Percentiles rank a stretch among this genome's conserved stretches.
Conservation (phyloP, 2,113 vertebrate genomes). For the Pterocles orientalis region DNA sequence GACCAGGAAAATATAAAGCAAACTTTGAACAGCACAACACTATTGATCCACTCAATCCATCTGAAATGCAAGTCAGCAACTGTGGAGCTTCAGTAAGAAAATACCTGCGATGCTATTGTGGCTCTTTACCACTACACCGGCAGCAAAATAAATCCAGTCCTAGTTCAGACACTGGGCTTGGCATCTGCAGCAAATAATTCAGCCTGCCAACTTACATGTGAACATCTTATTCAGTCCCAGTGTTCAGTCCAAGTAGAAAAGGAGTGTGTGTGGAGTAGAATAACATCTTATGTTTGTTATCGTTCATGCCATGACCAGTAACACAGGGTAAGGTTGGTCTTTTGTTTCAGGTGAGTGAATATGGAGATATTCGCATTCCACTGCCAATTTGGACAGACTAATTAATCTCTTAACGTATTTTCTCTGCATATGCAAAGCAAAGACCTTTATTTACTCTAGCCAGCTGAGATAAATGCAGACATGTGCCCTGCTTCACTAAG, state of each 20-base stretch:
- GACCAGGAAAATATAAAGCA: neutral
- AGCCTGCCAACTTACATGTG: neutral
- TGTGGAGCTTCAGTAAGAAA: neutral
- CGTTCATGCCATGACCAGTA: neutral
- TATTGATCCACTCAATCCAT: neutral
- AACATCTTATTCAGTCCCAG: neutral
- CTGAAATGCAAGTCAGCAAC: neutral
- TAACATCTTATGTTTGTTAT: neutral
- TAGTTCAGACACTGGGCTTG: neutral
- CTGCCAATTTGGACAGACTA: neutral
- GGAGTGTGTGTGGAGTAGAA: neutral
- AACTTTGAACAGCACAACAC: neutral
- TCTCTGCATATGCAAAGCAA: neutral
- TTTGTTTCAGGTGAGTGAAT: neutral
- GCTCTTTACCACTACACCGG: neutral
- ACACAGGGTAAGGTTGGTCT: neutral
- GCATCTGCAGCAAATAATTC: neutral
- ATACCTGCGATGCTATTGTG: neutral
- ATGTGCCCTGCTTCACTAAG: neutral
- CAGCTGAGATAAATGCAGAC: neutral
- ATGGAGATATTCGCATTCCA: neutral
- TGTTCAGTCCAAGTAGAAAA: neutral
- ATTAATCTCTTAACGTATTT: neutral
- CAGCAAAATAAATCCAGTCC: neutral
- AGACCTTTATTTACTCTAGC: neutral